These are phyloP conservation scores for Ceyx melanurus DNA, from an alignment of 2,113 vertebrate species.

Conservation along the genomic window DNA sequence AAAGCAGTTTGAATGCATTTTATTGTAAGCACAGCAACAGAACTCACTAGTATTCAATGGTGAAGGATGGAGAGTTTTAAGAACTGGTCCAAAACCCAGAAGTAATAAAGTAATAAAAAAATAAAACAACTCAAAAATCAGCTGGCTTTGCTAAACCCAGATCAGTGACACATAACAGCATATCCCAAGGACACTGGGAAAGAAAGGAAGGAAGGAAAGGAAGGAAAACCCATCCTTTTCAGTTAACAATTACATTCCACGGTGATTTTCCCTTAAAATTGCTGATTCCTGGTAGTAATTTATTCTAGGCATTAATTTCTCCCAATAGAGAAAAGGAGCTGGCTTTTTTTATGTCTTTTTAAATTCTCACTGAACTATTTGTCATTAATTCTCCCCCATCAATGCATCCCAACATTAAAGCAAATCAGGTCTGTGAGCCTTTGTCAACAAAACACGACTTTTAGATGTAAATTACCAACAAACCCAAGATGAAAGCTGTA, in stretches of 20 bases:
- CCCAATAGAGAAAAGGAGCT: not conserved
- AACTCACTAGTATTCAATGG: not conserved
- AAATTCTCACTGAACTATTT: not conserved
- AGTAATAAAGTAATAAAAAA: conserved; percentile 9
- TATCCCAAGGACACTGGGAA: conserved; percentile 22
- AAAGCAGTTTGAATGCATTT: not conserved
- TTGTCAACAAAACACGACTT: not conserved
- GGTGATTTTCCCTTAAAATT: not conserved
- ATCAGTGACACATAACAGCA: not conserved
- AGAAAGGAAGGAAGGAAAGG: conserved; percentile 51
- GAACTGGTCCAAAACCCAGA: not conserved
- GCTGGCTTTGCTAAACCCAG: conserved; percentile 36
- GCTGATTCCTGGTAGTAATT: not conserved
- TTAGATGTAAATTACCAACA: not conserved
- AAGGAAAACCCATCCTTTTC: conserved; percentile 23
- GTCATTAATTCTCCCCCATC: not conserved
- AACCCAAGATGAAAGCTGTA: not conserved
- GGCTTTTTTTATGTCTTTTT: not conserved
- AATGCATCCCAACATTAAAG: not conserved
- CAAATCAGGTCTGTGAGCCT: not conserved
- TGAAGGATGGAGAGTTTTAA: not conserved
- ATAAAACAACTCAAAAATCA: not conserved
- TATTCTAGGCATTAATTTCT: not conserved
- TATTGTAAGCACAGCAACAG: not conserved
- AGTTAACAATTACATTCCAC: not conserved